Base-by-base conservation (phyloP, 2,888 invertebrate species). In the Orchestes rusci region DNA sequence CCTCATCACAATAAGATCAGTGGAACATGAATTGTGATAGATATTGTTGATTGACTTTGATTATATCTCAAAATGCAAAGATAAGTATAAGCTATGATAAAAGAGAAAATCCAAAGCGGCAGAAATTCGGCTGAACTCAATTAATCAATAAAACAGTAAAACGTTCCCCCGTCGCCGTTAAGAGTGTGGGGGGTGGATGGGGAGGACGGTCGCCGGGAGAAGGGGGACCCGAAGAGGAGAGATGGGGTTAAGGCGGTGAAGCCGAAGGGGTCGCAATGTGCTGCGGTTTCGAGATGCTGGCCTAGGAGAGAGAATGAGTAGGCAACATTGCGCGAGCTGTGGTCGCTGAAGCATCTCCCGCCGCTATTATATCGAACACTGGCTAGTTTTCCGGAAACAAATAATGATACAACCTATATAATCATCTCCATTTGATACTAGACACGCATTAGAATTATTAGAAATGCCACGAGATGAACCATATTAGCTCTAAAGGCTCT, bases 141-240 rank as follows among this genome's bases (percentile, higher is more conserved):
- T 67, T 67, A 68, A 68, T 68, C 67, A 67, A 68, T 67, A 68
- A 68, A 66, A 67, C 67, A 67, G 67, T 68, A 66, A 68, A 67
- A 67, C 65, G 67, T 61, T 66, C 65, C 65, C 66, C 64, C 63
- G 65, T 63, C 63, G 64, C 65, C 59, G 65, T 66, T 63, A 65
- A 64, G 63, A 65, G 65, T 64, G 62, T 63, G 44, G 35, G 45
- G 51, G 44, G 13, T 27, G 46, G 38, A 40, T 30, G 13, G 31
- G 19, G 29, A 16, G 38, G 36, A 28, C 27, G 38, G 36, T 23
- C 27, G 23, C 7, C 23, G 23, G 5, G 10, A 23, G 23, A 23
- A n/a, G 40, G 40, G 49, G 39, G 48, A 39, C 4, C 13, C 12
- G 27, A 53, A 59, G 56, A 56, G 55, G 59, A 52, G 50, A 55